Evolutionary conservation across 2,888 invertebrate genomes (phyloP), one percentile per base, ranked within the genome.

Genomic region (Clostera curtula): DNA sequence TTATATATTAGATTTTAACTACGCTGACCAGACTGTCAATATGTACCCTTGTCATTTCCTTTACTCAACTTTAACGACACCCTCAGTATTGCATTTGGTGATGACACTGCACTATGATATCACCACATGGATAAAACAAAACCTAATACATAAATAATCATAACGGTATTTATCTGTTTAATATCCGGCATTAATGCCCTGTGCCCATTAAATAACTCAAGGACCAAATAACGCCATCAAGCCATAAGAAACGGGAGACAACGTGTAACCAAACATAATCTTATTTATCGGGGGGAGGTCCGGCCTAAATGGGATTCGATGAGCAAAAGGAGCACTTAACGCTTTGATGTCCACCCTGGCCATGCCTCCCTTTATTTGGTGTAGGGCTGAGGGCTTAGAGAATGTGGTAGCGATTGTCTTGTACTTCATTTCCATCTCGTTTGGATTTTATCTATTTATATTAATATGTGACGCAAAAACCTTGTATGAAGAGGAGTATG

Each of bases 331-430:
- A 72, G 75, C 80, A 80, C 80, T 82, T 80, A 82, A 74, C 76
- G 80, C 82, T 75, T 80, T 82, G 77, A 82, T 80, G 82, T 82
- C 77, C 74, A 68, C 69, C 65, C 68, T 54, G 63, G 43, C 43
- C 36, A 43, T 37, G 41, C 50, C 64, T 65, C 71, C 74, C 67
- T 64, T 68, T 62, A 56, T 59, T 56, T 56, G 38, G 33, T 25
- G 34, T 52, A 34, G 29, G 26, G 35, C 24, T 21, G 25, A 2
- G 24, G 24, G 11, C 19, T 24, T 16, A 22, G 37, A 34, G 8
- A 2, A 29, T 4, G 22, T 23, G 45, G 35, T 23, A 42, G 47
- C 52, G 51, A 24, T 34, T 44, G 22, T 11, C 8, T 9, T n/a
- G n/a, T n/a, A n/a, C n/a, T n/a, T n/a, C n/a, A n/a, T n/a, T n/a